Conservation (phyloP, 2,888 invertebrate species). For the Crepidodera aurea region DNA sequence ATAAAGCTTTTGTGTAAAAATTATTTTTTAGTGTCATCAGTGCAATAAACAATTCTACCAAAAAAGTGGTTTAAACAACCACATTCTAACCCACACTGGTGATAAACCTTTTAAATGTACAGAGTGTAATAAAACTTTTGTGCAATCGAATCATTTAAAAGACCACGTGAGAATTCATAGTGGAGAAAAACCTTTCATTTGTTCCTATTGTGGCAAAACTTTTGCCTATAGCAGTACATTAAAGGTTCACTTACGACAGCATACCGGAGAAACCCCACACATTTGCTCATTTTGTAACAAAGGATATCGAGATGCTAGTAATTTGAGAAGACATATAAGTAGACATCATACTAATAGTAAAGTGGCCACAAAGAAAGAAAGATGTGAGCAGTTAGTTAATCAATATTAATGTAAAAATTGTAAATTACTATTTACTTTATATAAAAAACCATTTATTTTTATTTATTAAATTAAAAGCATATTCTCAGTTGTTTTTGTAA, state of each 20-base stretch:
- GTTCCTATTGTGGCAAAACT: slow-evolving; percentile 47
- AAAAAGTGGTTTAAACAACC: slow-evolving; percentile 50
- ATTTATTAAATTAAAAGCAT: no score
- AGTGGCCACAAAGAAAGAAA: background rate
- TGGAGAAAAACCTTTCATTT: slow-evolving; percentile 50
- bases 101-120: slow-evolving; percentile 58
- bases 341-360: slow-evolving; percentile 32
- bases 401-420: background rate
- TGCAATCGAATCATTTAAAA: slow-evolving; percentile 52
- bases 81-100: slow-evolving; percentile 53
- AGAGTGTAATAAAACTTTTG: slow-evolving; percentile 57
- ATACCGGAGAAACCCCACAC: slow-evolving; percentile 60
- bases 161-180: slow-evolving; percentile 53
- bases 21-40: slow-evolving; percentile 47
- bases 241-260: slow-evolving; percentile 60
- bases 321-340: slow-evolving; percentile 41
- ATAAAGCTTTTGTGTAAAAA: background rate
- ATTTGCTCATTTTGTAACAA: slow-evolving; percentile 60
- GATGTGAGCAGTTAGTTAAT: background rate
- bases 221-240: slow-evolving; percentile 61
- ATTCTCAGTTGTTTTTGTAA: no score
- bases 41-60: slow-evolving; percentile 54
- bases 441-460: no score
- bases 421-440: no score
- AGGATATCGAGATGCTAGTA: slow-evolving; percentile 49